Base-by-base conservation (phyloP, 2,797 vertebrate species). In the Micropoecilia bifurca region DNA sequence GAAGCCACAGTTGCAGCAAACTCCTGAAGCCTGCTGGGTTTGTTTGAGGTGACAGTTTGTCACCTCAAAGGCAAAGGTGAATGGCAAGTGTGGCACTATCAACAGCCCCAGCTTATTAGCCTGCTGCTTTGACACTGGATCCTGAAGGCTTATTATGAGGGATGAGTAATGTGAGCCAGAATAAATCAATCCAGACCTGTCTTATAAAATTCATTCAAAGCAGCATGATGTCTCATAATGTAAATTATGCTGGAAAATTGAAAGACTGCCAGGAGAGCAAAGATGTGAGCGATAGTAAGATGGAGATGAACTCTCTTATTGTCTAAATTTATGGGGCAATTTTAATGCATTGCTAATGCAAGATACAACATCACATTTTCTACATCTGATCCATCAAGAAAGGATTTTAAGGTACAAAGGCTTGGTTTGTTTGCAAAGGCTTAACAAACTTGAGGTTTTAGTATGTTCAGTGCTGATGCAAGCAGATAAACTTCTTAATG, bases 91-190 rank as follows among this genome's bases (percentile, higher is more conserved):
- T 88, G 88, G 82, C 14, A 79, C 91, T 85, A 94, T 92, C 91
- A 92, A 90, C 94, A 91, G 88, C 89, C 77, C 83, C 33, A 73
- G 90, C 91, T 91, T 85, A 91, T 94, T 93, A 94, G 90, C 85
- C 84, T 71, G 83, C 85, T 82, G 91, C 87, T 88, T 72, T 92
- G 92, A 91, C 89, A 91, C 81, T 8, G 75, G 78, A 86, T 84
- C 85, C 84, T 72, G 77, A 81, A 79, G 80, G 86, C 87, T 88
- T 71, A 82, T 90, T 77, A 86, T 84, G 80, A 85, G 61, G 81
- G 76, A 86, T 85, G 89, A 90, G 85, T 85, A 88, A 90, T 83
- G 78, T 48, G 68, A 85, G 80, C 73, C 78, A 81, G 80, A 89
- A 85, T 81, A 88, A 90, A 89, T 87, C 85, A 89, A 68, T 86